These are phyloP conservation scores for Latrodectus elegans DNA, from an alignment of 2,888 invertebrate species.

Conservation along the genomic window DNA sequence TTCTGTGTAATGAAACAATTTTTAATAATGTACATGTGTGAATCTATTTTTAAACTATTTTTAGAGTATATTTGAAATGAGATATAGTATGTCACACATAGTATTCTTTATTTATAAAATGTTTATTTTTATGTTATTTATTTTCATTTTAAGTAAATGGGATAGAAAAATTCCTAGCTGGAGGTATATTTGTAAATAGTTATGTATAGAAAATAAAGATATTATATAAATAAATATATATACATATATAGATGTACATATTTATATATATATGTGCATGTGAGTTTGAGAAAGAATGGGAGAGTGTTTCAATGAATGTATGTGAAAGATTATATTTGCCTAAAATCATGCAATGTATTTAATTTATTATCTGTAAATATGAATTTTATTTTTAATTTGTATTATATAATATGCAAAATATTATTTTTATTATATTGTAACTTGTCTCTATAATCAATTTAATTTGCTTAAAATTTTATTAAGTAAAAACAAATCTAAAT, in stretches of 20 bases:
- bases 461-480: too few relatives aligned
- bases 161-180: background rate
- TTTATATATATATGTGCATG: background rate
- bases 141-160: background rate
- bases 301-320: background rate
- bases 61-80: too few relatives aligned
- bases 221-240: background rate
- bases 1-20: too few relatives aligned
- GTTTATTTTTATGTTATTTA: conserved; percentile 1
- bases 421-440: too few relatives aligned
- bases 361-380: background rate
- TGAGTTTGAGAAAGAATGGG: background rate
- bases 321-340: background rate
- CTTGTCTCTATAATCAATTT: too few relatives aligned
- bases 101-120: background rate
- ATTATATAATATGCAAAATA: too few relatives aligned
- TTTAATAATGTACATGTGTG: too few relatives aligned
- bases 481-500: too few relatives aligned
- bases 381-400: background rate
- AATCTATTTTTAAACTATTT: too few relatives aligned
- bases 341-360: too few relatives aligned
- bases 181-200: background rate
- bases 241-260: background rate
- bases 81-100: too few relatives aligned
- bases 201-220: background rate